Evolutionary conservation across 1,140 invertebrate species (phyloP).

Genomic region (Drosophila seguyi): DNA sequence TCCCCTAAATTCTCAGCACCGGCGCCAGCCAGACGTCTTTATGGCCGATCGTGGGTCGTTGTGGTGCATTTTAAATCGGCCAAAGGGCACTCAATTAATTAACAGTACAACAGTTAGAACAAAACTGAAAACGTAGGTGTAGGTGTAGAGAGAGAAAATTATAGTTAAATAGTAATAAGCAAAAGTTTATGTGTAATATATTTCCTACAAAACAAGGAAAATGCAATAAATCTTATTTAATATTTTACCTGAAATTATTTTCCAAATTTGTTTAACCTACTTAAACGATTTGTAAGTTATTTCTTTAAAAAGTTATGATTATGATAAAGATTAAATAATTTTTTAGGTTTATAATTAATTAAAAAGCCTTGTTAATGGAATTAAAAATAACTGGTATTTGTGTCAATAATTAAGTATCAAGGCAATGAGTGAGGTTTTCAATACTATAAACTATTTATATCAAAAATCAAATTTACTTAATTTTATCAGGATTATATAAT

Average conservation of each 20-base stretch:
- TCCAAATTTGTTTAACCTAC: neutral
- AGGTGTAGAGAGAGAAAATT: neutral
- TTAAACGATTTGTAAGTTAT: neutral
- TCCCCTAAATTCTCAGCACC: slow-evolving; percentile 71
- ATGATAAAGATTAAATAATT: too few relatives aligned
- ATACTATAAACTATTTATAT: too few relatives aligned
- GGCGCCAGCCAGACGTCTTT: slow-evolving; percentile 82
- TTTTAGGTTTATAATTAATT: neutral
- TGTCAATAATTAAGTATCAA: too few relatives aligned
- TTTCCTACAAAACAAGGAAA: neutral
- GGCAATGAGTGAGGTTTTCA: too few relatives aligned
- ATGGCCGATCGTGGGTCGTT: slow-evolving; percentile 51
- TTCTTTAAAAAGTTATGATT: neutral
- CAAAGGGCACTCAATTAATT: slow-evolving; percentile 75
- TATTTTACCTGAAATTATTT: neutral
- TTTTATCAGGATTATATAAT: too few relatives aligned
- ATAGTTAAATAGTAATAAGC: too few relatives aligned
- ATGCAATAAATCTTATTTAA: neutral
- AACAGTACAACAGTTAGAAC: slow-evolving; percentile 64
- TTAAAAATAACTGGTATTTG: too few relatives aligned
- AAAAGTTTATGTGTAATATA: neutral
- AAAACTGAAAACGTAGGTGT: neutral
- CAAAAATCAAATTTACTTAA: accelerated
- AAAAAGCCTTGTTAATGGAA: too few relatives aligned
- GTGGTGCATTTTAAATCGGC: slow-evolving; percentile 74